These are phyloP conservation scores for Oscheius sp. DNA, from an alignment of 1,140 invertebrate species.

Conservation along the genomic window DNA sequence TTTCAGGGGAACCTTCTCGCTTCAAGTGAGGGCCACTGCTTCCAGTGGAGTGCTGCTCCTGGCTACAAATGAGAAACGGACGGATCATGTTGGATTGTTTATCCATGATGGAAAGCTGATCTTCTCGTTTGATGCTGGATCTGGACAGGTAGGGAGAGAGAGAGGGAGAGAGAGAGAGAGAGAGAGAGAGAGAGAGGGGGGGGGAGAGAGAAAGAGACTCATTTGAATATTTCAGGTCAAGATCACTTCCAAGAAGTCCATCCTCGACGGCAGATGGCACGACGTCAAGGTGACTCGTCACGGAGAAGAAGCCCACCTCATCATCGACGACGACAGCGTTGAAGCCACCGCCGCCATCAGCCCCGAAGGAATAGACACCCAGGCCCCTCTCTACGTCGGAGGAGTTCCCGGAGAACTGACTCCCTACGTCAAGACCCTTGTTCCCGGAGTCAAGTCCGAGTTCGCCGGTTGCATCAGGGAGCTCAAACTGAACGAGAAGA, in stretches of 20 bases:
- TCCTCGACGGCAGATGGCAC: conserved; percentile 86
- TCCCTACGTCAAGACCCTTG: conserved; percentile 54
- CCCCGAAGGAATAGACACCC: conserved; percentile 68
- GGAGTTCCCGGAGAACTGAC: conserved; percentile 66
- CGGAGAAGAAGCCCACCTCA: conserved; percentile 58
- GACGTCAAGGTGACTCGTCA: conserved; percentile 64
- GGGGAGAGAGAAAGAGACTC: background rate
- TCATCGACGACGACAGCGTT: conserved; percentile 66
- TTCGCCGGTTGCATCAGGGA: conserved; percentile 85
- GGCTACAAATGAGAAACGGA: conserved; percentile 69
- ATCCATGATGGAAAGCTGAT: conserved; percentile 75
- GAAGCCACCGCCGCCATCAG: conserved; percentile 62
- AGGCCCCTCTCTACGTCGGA: conserved; percentile 76
- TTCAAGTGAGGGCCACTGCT: conserved; percentile 77
- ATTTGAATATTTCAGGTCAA: conserved; percentile 52
- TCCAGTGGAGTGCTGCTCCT: conserved; percentile 82
- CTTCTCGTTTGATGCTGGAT: conserved; percentile 74
- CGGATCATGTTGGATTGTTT: conserved; percentile 78
- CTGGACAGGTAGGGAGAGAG: conserved; percentile 68
- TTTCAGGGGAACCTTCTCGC: conserved; percentile 69
- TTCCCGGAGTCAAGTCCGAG: conserved; percentile 66
- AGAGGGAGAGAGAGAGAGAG: conserved; percentile 62
- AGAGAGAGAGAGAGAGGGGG: conserved; percentile 64
- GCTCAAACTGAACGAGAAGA: conserved; percentile 71
- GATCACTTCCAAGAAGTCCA: conserved; percentile 58